These are phyloP conservation scores for Papilio dardanus DNA, from an alignment of 1,140 invertebrate genomes.

Conservation along the genomic window DNA sequence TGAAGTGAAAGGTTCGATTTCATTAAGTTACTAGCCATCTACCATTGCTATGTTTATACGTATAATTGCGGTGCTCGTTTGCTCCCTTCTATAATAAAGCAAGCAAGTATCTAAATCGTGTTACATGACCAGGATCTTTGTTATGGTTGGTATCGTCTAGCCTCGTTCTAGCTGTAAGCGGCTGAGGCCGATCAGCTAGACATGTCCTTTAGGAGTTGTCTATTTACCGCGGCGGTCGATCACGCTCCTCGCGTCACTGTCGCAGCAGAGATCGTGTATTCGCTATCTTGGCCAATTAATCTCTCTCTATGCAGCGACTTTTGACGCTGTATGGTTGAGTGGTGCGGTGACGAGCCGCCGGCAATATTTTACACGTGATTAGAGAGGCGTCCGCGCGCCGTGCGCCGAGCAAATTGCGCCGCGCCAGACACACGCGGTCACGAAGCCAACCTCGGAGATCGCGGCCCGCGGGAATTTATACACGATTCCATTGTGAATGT, in stretches of 20 bases:
- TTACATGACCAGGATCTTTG: background rate
- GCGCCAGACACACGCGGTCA: conserved; percentile 72
- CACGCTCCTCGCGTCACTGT: conserved; percentile 47
- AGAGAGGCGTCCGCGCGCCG: conserved; percentile 70
- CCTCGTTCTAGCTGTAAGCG: background rate
- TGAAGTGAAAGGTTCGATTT: background rate
- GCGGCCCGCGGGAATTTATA: conserved; percentile 75
- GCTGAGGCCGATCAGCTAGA: background rate
- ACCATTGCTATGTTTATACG: too few species aligned
- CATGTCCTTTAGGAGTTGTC: conserved; percentile 9
- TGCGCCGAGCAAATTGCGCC: conserved; percentile 81
- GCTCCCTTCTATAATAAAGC: too few species aligned
- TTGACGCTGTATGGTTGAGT: conserved; percentile 69
- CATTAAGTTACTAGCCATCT: background rate
- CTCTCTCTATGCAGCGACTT: conserved; percentile 66
- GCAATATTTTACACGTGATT: conserved; percentile 82
- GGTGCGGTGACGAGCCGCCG: conserved; percentile 68
- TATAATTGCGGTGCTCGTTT: too few species aligned
- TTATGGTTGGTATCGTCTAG: conserved; percentile 3
- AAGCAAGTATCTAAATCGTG: too few species aligned
- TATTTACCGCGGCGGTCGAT: conserved; percentile 32
- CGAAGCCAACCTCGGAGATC: conserved; percentile 78
- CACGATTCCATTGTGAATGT: conserved; percentile 79
- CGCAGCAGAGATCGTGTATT: conserved; percentile 62
- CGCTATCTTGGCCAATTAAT: conserved; percentile 74